Conservation (phyloP, 2,888 invertebrate genomes). For the Diachrysia chrysitis region DNA sequence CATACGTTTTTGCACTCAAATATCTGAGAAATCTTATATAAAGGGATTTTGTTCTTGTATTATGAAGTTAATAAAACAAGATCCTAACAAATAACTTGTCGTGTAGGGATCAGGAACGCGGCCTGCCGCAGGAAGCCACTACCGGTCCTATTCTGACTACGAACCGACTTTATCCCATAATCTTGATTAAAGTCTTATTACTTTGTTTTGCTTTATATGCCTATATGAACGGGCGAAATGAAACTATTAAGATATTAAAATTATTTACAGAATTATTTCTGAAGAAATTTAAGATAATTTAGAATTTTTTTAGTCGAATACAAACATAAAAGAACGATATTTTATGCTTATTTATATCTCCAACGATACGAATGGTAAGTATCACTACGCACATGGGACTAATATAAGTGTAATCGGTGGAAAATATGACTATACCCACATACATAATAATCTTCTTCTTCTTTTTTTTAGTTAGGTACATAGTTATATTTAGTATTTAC, state of each 20-base stretch:
- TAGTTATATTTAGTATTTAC: too few relatives aligned
- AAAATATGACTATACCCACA: too few relatives aligned
- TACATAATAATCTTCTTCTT: too few relatives aligned
- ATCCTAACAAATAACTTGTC: neutral
- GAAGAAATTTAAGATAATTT: too few relatives aligned
- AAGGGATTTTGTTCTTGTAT: neutral
- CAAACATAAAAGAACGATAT: too few relatives aligned
- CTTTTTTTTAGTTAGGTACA: too few relatives aligned
- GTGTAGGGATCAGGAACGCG: neutral
- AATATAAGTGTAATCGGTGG: too few relatives aligned
- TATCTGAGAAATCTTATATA: neutral
- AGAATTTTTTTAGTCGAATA: too few relatives aligned
- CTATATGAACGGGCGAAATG: neutral
- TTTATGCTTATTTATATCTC: too few relatives aligned
- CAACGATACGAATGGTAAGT: too few relatives aligned
- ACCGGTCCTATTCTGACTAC: slow-evolving; percentile 4
- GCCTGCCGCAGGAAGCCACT: neutral
- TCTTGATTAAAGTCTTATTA: slow-evolving; percentile 1
- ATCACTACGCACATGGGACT: too few relatives aligned
- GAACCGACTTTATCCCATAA: neutral
- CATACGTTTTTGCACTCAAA: neutral
- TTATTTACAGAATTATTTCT: too few relatives aligned
- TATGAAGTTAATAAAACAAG: slow-evolving; percentile 2
- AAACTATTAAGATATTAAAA: neutral
- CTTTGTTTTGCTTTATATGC: slow-evolving; percentile 1